Evolutionary conservation across 2,797 vertebrate species (phyloP), one percentile per base, ranked within the genome.

Genomic region (Hapalemur alaotrensis): DNA sequence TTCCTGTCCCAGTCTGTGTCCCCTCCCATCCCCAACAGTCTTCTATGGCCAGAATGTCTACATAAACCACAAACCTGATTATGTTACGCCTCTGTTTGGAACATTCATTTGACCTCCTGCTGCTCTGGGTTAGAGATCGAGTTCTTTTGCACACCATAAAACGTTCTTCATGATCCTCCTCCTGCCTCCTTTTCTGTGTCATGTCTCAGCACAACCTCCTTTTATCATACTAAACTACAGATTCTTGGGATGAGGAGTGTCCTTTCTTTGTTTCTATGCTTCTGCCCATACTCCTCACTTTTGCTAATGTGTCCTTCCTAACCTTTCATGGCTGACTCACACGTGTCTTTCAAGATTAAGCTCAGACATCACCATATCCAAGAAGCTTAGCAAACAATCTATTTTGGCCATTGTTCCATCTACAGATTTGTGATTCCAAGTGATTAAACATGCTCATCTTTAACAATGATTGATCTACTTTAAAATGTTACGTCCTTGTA

Each of bases 361-460:
- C 30, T 78, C 20, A 93, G n/a, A 75, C 1, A 0, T 46, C 30
- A 92, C 61, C 28, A 48, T 91, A 85, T 82, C 25, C 50, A 92
- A 84, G 25, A 87, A 96, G 48, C 38, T 46, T 88, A 93, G 28
- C 22, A 85, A 78, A 23, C 50, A 93, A 90, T 54, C n/a, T 78
- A 13, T 94, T 90, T 70, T 72, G 72, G 43, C 12, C 61, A 81
- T 76, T 79, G 9, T 92, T 38, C 38, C 17, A 76, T 35, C 72
- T 69, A 75, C 2, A 90, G 46, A 67, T 80, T 76, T 95, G 9
- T 13, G 48, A 30, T 85, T 48, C 11, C 2, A 88, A 84, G 35
- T 70, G 76, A 73, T 73, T 79, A 73, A 93, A 69, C 22, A 63
- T 70, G 46, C 0, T 22, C 43, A n/a, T 85, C n/a, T 93, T 82